Evolutionary conservation across 2,113 vertebrate species (phyloP), one percentile per base, ranked within the genome.

Genomic region (Perca schrenkii): DNA sequence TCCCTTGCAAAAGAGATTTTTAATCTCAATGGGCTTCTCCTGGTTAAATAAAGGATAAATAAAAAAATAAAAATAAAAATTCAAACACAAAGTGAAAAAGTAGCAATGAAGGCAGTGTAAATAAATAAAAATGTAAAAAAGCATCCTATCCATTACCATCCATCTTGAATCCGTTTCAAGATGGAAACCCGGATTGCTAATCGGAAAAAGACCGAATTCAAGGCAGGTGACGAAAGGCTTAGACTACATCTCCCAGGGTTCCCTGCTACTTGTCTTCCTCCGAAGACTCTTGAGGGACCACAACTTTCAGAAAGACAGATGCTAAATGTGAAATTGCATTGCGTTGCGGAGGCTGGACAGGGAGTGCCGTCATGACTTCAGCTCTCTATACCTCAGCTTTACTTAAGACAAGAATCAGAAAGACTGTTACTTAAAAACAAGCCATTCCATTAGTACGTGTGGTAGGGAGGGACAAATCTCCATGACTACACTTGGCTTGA

Each of bases 101-200:
- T 28, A 11, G 66, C 71, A 2, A 6, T 43, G 52, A 57, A 3
- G 22, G 12, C 19, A 5, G 46, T 3, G 56, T 6, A 3, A 69
- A 74, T 49, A 64, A 36, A 60, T 56, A 40, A 69, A 49, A 56
- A 64, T 8, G 4, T 56, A 40, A 69, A 49, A 52, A 64, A 36
- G 54, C 28, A 64, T 22, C 40, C 66, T 21, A 77, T 88, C 73
- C 53, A 68, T 84, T 75, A 82, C 66, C 69, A 81, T 87, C 65
- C 79, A 68, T 85, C 77, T 47, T 28, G 3, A 75, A 65, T 46
- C 11, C 4, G 8, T 22, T 72, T 84, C 34, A 11, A 43, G 40
- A 40, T 40, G 40, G 40, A 40, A 40, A 43, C 40, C 40, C 40
- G 2, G 2, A 43, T 43, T 10, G 2, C 31, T 52, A 22, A 43